Evolutionary conservation across 2,888 invertebrate species (phyloP), one percentile per base, ranked within the genome.

Genomic region (Oxycera nigricornis): DNA sequence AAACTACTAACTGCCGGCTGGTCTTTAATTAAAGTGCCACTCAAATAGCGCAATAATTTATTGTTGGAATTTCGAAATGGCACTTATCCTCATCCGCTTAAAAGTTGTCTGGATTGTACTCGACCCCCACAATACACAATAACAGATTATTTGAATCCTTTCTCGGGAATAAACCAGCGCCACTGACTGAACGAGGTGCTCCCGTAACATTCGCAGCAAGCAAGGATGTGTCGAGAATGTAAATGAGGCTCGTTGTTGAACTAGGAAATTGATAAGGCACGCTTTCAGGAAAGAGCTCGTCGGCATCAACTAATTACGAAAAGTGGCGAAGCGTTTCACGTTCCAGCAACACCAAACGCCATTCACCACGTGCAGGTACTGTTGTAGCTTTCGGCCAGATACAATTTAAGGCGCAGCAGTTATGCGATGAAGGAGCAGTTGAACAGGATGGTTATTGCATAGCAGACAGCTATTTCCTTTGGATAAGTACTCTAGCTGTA

Each of bases 201-300:
- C 35, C 6, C 11, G 14, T 11, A 46, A 46, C 46, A 17, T 55
- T 41, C 41, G 22, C 41, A 17, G n/a, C 46, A 39, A 4, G 50
- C 14, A 31, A 24, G 55, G 4, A 57, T 72, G 46, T 72, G 70
- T 35, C 26, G 39, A 65, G 65, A 41, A 65, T 65, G 41, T 65
- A 65, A 62, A 65, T 35, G 41, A 65, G 65, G 28, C 65, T 74
- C 59, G 73, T 73, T 74, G 76, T 70, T 77, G 76, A 77, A 72
- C 72, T 73, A 70, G 73, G 74, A 77, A 77, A 77, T 74, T 77
- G 77, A 77, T 77, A 77, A 77, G 77, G 77, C 77, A 77, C 77
- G 76, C 77, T 77, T 77, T 76, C 74, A 75, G 75, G 74, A 76
- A 75, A 73, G 65, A 59, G 41, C 70, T 52, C 70, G 55, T 55